A percentile compares a stretch with the other conserved stretches of the same genome.
Evolutionary conservation across 2,888 invertebrate species (phyloP).

Genomic region (Laspeyria flexula): DNA sequence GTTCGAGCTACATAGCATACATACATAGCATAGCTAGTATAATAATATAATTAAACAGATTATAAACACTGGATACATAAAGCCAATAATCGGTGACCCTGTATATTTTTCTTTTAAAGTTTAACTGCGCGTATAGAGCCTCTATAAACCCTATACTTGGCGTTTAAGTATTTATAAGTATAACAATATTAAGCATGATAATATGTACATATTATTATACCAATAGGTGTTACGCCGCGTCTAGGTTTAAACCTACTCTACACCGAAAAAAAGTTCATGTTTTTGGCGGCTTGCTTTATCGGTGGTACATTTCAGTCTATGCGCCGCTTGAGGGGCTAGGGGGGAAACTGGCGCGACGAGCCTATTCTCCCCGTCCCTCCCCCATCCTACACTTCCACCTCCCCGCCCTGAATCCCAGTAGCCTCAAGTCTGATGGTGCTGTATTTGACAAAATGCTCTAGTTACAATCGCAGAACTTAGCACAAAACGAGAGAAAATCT

Average conservation of each 20-base stretch:
- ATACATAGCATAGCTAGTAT: no score
- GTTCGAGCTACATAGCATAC: no score
- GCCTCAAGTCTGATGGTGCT: conserved; percentile 49
- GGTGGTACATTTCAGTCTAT: conserved; percentile 64
- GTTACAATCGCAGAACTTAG: conserved; percentile 44
- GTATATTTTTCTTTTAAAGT: no score
- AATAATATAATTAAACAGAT: no score
- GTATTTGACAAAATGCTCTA: conserved; percentile 57
- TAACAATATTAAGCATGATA: no score
- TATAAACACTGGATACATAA: no score
- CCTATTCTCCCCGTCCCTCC: conserved; percentile 33
- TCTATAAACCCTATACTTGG: no score
- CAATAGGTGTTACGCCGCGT: conserved; percentile 26
- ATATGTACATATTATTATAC: not conserved
- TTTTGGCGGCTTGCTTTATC: conserved; percentile 62
- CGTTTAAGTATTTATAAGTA: no score
- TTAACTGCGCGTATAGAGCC: no score
- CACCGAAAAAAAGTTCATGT: conserved; percentile 53
- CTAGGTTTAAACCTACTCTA: conserved; percentile 15
- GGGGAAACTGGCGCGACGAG: conserved; percentile 52
- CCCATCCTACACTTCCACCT: conserved; percentile 27
- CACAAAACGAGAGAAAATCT: conserved; percentile 39
- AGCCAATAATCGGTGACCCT: no score
- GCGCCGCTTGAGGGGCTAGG: conserved; percentile 50
- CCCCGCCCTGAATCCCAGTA: conserved; percentile 42